These are phyloP conservation scores for Campaea margaritaria DNA, from an alignment of 2,888 invertebrate genomes.

Conservation along the genomic window DNA sequence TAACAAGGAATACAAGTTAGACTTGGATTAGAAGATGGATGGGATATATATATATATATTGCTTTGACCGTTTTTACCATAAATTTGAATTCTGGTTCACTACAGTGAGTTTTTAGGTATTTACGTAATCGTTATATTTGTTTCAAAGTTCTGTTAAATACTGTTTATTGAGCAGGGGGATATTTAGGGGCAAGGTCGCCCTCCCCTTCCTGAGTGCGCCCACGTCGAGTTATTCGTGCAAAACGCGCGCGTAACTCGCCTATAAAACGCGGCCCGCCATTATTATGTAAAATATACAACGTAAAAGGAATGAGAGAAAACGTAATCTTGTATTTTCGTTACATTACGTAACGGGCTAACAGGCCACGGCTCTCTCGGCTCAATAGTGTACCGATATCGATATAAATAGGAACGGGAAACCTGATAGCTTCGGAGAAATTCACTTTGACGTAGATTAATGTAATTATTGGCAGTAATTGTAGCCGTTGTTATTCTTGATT, in stretches of 20 bases:
- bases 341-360: slow-evolving; percentile 1
- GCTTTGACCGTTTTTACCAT: too few relatives aligned
- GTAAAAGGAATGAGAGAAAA: slow-evolving; percentile 20
- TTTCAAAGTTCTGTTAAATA: too few relatives aligned
- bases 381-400: slow-evolving; percentile 2
- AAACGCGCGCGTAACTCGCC: slow-evolving; percentile 21
- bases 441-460: background rate
- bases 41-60: too few relatives aligned
- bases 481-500: background rate
- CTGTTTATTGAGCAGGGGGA: background rate
- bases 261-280: slow-evolving; percentile 27
- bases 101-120: too few relatives aligned
- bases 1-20: too few relatives aligned
- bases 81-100: too few relatives aligned
- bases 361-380: slow-evolving; percentile 4
- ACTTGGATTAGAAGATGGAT: too few relatives aligned
- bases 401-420: slow-evolving; percentile 9
- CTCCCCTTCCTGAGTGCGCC: slow-evolving; percentile 6
- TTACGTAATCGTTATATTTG: too few relatives aligned
- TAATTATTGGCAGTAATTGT: background rate
- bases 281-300: slow-evolving; percentile 30
- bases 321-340: slow-evolving; percentile 23
- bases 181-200: background rate
- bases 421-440: slow-evolving; percentile 8
- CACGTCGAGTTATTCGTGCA: slow-evolving; percentile 9